Base-by-base conservation (phyloP, 2,888 invertebrate species). In the Apodemia zela region DNA sequence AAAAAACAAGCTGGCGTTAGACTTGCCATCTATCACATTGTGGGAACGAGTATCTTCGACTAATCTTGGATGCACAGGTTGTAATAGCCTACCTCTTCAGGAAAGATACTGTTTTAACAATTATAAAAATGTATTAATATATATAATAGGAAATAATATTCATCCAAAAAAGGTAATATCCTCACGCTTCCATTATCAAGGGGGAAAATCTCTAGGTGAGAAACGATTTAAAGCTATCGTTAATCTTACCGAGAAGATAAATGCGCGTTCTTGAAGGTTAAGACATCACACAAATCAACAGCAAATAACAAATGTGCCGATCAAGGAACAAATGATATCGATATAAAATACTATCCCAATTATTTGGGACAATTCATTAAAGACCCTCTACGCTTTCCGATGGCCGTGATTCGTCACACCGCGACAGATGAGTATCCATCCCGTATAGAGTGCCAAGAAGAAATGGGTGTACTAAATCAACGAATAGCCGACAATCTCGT, bases 331-430 rank as follows among this genome's bases (percentile, higher is more conserved):
- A 89, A 89, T 85, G 88, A 86, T 74, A 82, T 73, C 85, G 75
- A 89, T 89, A 90, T 91, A 89, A 90, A 89, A 89, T 87, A 88
- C 84, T 84, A 85, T 86, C 86, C 87, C 87, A 89, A 91, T 91
- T 90, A 91, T 89, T 89, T 88, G 84, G 89, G 86, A 89, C 89
- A 89, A 91, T 91, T 91, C 90, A 91, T 91, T 91, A 90, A 86
- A 83, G 74, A 81, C 82, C 74, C 84, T 84, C 84, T 82, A 80
- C 81, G 85, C 84, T 83, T 79, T 81, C 78, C 80, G 85, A 89
- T 89, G 82, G 86, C 83, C 73, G 81, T 81, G 78, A 89, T 89
- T 82, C 84, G 86, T 89, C 88, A 87, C 85, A 79, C 80, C 75
- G 80, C 84, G 87, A 85, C 85, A 82, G 87, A 86, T 84, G 87